A percentile compares a stretch with the other conserved stretches of the same genome.
These are phyloP conservation scores for Elymnias hypermnestra DNA, from an alignment of 1,140 invertebrate genomes.

Conservation along the genomic window DNA sequence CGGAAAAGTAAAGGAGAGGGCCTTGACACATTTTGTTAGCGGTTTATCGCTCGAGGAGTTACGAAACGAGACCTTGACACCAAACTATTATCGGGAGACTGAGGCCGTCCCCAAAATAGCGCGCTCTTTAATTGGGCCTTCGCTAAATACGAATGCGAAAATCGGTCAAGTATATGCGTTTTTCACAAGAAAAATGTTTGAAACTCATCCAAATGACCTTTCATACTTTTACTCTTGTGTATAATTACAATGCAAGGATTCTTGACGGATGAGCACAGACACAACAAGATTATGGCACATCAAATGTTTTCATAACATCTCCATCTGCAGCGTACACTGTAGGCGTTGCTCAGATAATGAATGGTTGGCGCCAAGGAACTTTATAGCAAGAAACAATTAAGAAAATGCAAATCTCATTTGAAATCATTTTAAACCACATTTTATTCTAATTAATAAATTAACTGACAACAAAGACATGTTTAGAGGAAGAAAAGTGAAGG, in stretches of 20 bases:
- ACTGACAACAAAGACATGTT: no score
- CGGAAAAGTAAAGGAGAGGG: slow-evolving; percentile 41
- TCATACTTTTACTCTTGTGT: slow-evolving; percentile 29
- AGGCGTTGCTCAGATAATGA: slow-evolving; percentile 16
- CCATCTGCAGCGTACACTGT: slow-evolving; percentile 13
- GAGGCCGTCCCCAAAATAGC: slow-evolving; percentile 65
- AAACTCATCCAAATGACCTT: slow-evolving; percentile 54
- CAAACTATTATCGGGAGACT: slow-evolving; percentile 66
- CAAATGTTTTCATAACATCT: slow-evolving; percentile 25
- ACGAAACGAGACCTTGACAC: slow-evolving; percentile 69
- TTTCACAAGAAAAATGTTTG: slow-evolving; percentile 47
- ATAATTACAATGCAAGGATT: slow-evolving; percentile 22
- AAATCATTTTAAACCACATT: no score
- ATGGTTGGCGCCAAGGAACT: slow-evolving; percentile 17
- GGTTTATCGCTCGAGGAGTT: slow-evolving; percentile 46
- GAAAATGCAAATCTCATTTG: no score
- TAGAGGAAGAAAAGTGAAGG: no score
- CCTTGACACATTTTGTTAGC: slow-evolving; percentile 59
- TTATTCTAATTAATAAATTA: no score
- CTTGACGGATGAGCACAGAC: slow-evolving; percentile 10
- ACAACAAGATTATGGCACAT: slow-evolving; percentile 13
- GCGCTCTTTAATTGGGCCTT: slow-evolving; percentile 45
- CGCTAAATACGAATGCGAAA: slow-evolving; percentile 44
- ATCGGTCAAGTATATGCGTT: slow-evolving; percentile 67
- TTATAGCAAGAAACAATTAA: neutral